Base-by-base conservation (phyloP, 2,797 vertebrate genomes). In the Todus mexicanus region DNA sequence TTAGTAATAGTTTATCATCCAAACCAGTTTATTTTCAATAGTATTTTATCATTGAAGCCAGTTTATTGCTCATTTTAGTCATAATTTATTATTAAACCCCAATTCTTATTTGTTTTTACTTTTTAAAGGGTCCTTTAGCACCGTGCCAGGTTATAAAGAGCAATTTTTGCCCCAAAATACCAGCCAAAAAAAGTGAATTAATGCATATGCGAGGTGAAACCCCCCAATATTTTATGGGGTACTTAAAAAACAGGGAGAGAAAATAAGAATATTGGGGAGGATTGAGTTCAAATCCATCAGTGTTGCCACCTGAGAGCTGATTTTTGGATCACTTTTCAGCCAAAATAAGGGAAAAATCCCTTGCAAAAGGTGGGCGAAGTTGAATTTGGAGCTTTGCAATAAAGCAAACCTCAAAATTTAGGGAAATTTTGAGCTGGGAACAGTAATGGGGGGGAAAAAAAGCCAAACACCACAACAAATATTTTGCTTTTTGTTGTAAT, bases 141-240 rank as follows among this genome's bases (percentile, higher is more conserved):
- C 45, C 26, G 6, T 5, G 15, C 12, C 2, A 1, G 31, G 9
- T n/a, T 31, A 35, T 15, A 33, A 57, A 79, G 21, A 50, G 64
- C 20, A 8, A n/a, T 18, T 22, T 81, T 50, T 16, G 8, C 18
- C 37, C 26, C 7, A 3, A 59, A 56, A 59, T 5, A 18, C 2
- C 2, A 15, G 5, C 12, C 11, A 57, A 50, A 51, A 45, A 35
- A 33, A 12, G 22, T 1, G 7, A 53, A 65, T 6, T 11, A 22
- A 33, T 12, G 7, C 25, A 4, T 15, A 2, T 10, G 4, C 1
- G 3, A 45, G 23, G 11, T 40, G 45, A 14, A 82, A 12, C 1
- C n/a, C n/a, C 16, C 6, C 14, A 12, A 2, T 37, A 1, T 48
- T 70, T 87, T 64, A 3, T 8, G 29, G 26, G 15, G 17, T 10